Base-by-base conservation (phyloP, 2,797 vertebrate genomes). In the Alca torda region DNA sequence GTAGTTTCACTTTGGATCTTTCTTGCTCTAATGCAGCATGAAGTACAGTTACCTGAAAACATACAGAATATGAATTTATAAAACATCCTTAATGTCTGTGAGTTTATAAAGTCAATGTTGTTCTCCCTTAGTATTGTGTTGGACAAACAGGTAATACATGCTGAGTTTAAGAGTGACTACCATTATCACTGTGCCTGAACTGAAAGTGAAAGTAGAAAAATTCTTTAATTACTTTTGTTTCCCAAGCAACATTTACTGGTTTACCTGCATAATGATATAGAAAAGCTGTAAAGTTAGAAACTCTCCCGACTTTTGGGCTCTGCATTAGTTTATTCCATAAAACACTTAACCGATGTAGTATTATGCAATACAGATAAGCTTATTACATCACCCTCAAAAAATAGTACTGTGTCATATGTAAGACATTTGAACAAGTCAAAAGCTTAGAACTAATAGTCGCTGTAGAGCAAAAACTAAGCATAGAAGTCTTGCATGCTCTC, bases 11-110 rank as follows among this genome's bases (percentile, higher is more conserved):
- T 98, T 99, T 99, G 80, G 99, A 99, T 96, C 98, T 97, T 98
- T 99, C 99, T 98, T 99, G 99, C 97, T 99, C 99, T 88, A 99
- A 98, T 59, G 99, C 98, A 77, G 97, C 98, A 77, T 99, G 99
- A 97, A 99, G 98, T 97, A 98, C 96, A 80, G 98, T 97, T 96
- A 99, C 99, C 99, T 99, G 89, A 79, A 97, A 96, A 26, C 76
- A 84, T 80, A 92, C 5, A 89, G 50, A 86, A 64, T 21, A 69
- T 10, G 31, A 68, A 57, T 63, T 79, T 78, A 54, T 48, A 75
- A 89, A 60, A 60, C 64, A 67, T 31, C 17, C 19, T 65, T 53
- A 35, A 54, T 3, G 1, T 43, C 30, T 48, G 35, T 50, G 37
- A 65, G 8, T 76, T 89, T 72, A 89, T n/a, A 18, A 68, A 59